Conservation (phyloP, 2,113 vertebrate species). For the Nibea coibor region DNA sequence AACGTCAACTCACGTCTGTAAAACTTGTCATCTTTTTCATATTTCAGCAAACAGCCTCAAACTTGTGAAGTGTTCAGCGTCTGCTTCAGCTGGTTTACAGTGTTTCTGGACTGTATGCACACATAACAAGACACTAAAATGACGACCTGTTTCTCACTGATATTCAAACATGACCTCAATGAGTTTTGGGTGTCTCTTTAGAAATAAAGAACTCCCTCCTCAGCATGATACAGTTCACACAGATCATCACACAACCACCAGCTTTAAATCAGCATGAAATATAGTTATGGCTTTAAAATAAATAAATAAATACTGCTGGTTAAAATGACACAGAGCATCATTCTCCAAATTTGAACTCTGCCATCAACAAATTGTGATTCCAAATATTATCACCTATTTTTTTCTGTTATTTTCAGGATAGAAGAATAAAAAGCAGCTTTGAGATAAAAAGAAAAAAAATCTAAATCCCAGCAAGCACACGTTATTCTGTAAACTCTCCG, state of each 20-base stretch:
- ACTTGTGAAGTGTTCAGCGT: background rate
- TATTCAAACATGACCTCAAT: background rate
- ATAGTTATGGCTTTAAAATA: background rate
- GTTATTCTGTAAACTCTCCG: background rate
- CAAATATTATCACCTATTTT: background rate
- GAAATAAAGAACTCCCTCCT: background rate
- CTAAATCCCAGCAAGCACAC: background rate
- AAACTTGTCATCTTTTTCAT: background rate
- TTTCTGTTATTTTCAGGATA: background rate
- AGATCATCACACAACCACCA: background rate
- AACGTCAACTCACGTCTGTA: background rate
- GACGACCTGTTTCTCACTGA: background rate
- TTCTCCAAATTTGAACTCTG: background rate
- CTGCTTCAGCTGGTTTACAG: background rate
- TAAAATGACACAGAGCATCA: background rate
- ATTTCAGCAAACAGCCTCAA: background rate
- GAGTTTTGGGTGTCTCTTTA: background rate
- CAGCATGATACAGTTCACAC: background rate
- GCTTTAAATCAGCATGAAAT: background rate
- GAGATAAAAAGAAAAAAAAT: background rate
- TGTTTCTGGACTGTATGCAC: background rate
- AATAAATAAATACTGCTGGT: background rate
- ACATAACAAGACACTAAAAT: background rate
- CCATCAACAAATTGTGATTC: background rate
- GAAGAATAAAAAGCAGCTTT: background rate